Percentiles rank a stretch among this genome's conserved stretches.
These are phyloP conservation scores for Seriola aureovittata DNA, from an alignment of 2,113 vertebrate genomes.

Conservation along the genomic window DNA sequence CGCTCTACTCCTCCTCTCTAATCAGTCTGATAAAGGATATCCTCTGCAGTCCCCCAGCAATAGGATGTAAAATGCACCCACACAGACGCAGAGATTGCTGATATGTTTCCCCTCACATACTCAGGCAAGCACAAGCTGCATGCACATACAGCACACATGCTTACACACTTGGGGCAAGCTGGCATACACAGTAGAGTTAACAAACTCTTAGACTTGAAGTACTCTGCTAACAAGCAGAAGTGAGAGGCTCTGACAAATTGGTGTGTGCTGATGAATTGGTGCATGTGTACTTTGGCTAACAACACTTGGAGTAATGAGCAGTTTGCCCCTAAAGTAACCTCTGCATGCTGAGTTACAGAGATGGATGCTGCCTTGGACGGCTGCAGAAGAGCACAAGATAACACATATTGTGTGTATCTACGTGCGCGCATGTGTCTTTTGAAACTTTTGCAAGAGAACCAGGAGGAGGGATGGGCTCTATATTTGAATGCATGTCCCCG, in stretches of 20 bases:
- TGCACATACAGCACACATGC: not conserved
- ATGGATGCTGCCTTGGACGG: slow-evolving; percentile 59
- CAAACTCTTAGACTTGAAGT: slow-evolving; percentile 75
- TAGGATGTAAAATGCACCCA: slow-evolving; percentile 33
- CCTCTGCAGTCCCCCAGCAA: slow-evolving; percentile 65
- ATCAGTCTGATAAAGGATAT: slow-evolving; percentile 74
- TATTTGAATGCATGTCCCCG: slow-evolving; percentile 31
- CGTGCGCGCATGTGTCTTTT: not conserved
- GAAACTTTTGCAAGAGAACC: slow-evolving; percentile 3
- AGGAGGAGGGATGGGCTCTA: slow-evolving; percentile 23
- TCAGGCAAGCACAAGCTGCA: not conserved
- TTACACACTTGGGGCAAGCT: not conserved
- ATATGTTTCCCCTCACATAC: not conserved
- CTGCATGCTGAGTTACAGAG: slow-evolving; percentile 66
- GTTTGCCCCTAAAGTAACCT: slow-evolving; percentile 78
- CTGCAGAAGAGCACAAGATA: not conserved
- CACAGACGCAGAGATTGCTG: slow-evolving; percentile 3
- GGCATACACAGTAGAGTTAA: slow-evolving; percentile 29
- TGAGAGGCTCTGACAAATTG: slow-evolving; percentile 78
- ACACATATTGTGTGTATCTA: slow-evolving; percentile 12
- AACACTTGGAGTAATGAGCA: slow-evolving; percentile 83
- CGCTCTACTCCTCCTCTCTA: slow-evolving; percentile 57
- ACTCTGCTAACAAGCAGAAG: slow-evolving; percentile 77
- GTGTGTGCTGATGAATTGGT: slow-evolving; percentile 77
- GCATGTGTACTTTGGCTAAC: slow-evolving; percentile 73